Conservation (phyloP, 2,888 invertebrate genomes). For the Limnephilus marmoratus region DNA sequence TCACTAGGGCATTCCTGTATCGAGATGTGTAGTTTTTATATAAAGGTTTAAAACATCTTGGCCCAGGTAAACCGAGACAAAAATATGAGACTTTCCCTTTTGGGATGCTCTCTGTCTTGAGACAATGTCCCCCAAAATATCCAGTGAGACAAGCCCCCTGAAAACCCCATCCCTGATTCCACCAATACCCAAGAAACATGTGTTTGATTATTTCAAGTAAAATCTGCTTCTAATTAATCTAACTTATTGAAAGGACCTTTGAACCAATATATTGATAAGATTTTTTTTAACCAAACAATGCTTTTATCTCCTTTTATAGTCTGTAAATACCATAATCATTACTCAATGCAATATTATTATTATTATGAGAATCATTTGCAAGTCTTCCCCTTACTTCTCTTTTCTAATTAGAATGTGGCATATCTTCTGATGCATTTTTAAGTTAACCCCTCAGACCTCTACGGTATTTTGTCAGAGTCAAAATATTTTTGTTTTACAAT, state of each 20-base stretch:
- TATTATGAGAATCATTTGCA: not conserved
- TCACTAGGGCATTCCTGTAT: too few species aligned
- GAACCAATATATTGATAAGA: not conserved
- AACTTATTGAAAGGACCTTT: not conserved
- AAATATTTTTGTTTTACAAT: too few species aligned
- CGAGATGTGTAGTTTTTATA: too few species aligned
- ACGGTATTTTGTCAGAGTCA: too few species aligned
- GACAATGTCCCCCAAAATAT: too few species aligned
- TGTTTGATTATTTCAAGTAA: not conserved
- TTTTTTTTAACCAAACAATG: not conserved
- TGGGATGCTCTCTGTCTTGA: too few species aligned
- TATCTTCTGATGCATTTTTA: not conserved
- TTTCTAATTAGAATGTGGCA: not conserved
- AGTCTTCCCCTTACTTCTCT: not conserved
- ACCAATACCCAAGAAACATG: not conserved
- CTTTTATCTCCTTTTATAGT: not conserved
- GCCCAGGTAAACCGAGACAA: too few species aligned
- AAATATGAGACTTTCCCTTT: too few species aligned
- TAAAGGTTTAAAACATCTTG: too few species aligned
- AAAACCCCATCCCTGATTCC: not conserved
- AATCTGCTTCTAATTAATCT: not conserved
- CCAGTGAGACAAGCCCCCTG: too few species aligned
- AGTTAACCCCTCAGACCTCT: too few species aligned
- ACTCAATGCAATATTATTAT: slow-evolving; percentile 2
- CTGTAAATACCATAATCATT: not conserved